Conservation (phyloP, 1,140 invertebrate genomes). For the Propsilocerus akamusi region DNA sequence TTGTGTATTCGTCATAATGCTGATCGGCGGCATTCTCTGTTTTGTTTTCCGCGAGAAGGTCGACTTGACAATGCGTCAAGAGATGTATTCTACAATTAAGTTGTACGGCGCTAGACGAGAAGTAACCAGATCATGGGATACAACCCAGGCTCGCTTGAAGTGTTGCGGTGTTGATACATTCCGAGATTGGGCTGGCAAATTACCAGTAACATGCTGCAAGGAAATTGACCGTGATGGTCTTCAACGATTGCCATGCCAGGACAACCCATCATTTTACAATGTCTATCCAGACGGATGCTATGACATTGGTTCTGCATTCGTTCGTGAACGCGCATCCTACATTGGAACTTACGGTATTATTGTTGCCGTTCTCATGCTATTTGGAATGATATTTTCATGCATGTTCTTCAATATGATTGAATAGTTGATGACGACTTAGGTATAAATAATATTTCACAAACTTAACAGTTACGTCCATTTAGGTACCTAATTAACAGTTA, state of each 20-base stretch:
- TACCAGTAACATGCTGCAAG: slow-evolving; percentile 64
- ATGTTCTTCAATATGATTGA: slow-evolving; percentile 53
- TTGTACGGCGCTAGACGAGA: slow-evolving; percentile 43
- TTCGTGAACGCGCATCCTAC: slow-evolving; percentile 57
- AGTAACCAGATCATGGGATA: slow-evolving; percentile 64
- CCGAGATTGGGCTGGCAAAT: slow-evolving; percentile 52
- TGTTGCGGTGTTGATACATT: slow-evolving; percentile 64
- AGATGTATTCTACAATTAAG: slow-evolving; percentile 57
- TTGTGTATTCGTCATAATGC: slow-evolving; percentile 68
- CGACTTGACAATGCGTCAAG: slow-evolving; percentile 42
- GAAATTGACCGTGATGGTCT: slow-evolving; percentile 39
- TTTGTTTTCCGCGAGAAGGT: slow-evolving; percentile 74
- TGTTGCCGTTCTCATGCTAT: slow-evolving; percentile 60
- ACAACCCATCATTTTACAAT: slow-evolving; percentile 35
- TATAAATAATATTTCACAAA: too few relatives aligned
- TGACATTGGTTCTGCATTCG: slow-evolving; percentile 42
- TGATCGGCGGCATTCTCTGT: slow-evolving; percentile 72
- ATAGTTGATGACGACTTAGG: too few relatives aligned
- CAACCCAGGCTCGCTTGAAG: slow-evolving; percentile 55
- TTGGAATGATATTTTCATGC: slow-evolving; percentile 54
- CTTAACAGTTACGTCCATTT: too few relatives aligned
- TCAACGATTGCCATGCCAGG: slow-evolving; percentile 41
- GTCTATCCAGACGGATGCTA: slow-evolving; percentile 55
- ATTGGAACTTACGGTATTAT: slow-evolving; percentile 63
- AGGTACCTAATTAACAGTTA: too few relatives aligned